A percentile compares a stretch with the other conserved stretches of the same genome.
These are phyloP conservation scores for Ceratoteleas bidentatus DNA, from an alignment of 1,140 invertebrate species.

Conservation along the genomic window DNA sequence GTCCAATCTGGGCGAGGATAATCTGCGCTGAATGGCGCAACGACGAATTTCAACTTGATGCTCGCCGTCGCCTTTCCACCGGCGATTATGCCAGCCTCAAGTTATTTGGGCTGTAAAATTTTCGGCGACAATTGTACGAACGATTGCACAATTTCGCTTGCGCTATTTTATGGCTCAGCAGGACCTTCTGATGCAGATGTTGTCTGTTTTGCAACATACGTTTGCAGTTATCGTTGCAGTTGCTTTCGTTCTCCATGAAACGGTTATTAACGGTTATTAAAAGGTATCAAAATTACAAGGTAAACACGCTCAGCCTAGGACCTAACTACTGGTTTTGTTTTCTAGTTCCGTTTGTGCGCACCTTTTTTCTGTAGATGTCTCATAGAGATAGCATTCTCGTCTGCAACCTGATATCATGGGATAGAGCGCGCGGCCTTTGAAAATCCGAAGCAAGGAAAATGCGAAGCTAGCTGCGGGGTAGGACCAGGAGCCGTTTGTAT, in stretches of 20 bases:
- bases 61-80: conserved; percentile 17
- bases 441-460: conserved; percentile 70
- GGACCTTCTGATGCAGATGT: no score
- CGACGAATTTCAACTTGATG: conserved; percentile 72
- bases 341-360: conserved; percentile 8
- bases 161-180: no score
- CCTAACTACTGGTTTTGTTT: conserved; percentile 57
- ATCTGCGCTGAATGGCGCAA: conserved; percentile 75
- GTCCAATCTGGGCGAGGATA: conserved; percentile 73
- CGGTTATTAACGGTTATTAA: not conserved
- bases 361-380: conserved; percentile 72
- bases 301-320: conserved; percentile 35
- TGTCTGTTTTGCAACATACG: no score
- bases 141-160: no score
- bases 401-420: conserved; percentile 71
- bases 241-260: no score
- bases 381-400: conserved; percentile 73
- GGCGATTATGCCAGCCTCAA: not conserved
- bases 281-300: conserved; percentile 18
- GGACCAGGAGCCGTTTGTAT: conserved; percentile 73
- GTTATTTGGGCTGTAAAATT: no score
- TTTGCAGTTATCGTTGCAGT: no score
- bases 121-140: no score
- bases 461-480: conserved; percentile 64
- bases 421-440: conserved; percentile 45